Percentiles rank a stretch among this genome's conserved stretches.
These are phyloP conservation scores for Strigamia maritima DNA, from an alignment of 2,888 invertebrate genomes.

Conservation along the genomic window DNA sequence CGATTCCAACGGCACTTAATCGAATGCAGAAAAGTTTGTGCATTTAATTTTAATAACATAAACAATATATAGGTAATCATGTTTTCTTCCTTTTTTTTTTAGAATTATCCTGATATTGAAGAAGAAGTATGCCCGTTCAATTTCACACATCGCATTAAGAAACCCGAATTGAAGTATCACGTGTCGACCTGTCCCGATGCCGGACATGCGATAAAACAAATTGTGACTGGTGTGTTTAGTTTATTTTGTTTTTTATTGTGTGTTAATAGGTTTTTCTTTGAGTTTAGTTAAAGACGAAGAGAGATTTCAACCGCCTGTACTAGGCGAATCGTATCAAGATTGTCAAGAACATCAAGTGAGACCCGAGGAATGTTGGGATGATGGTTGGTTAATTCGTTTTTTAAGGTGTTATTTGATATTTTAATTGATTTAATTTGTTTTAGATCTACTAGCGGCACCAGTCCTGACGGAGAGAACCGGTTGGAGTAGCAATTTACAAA, in stretches of 20 bases:
- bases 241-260: not conserved
- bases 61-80: no score
- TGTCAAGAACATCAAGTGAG: no score
- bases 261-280: not conserved
- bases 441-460: not conserved
- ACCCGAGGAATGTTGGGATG: not conserved
- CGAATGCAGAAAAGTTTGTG: not conserved
- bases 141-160: not conserved
- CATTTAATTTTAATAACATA: no score
- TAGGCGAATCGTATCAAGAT: not conserved
- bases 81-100: not conserved
- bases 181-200: not conserved
- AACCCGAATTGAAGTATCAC: not conserved
- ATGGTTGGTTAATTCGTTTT: not conserved
- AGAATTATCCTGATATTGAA: constrained; percentile 15
- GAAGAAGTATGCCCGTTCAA: not conserved
- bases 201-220: not conserved
- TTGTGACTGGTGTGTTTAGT: not conserved
- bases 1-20: not conserved
- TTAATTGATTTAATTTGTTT: not conserved
- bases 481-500: not conserved
- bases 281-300: not conserved
- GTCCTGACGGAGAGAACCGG: not conserved
- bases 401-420: not conserved
- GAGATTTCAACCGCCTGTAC: not conserved